These are phyloP conservation scores for Agriotes lineatus DNA, from an alignment of 2,888 invertebrate species.

Conservation along the genomic window DNA sequence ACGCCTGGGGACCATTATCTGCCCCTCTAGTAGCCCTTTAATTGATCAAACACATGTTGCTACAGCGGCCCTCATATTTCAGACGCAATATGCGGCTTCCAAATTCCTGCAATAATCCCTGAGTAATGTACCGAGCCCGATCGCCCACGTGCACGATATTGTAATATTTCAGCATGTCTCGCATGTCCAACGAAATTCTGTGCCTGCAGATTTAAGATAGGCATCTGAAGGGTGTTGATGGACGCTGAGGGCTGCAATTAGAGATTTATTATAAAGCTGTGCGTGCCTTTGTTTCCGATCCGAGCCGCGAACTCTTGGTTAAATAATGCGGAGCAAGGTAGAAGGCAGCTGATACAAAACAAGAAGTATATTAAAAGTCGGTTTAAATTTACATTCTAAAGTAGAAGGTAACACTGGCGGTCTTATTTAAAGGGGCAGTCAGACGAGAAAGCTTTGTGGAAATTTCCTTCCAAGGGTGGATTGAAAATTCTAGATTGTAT, in stretches of 20 bases:
- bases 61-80: slow-evolving; percentile 27
- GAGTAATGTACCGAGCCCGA: not conserved
- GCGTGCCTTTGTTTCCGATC: too few species aligned
- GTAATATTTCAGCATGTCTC: slow-evolving; percentile 24
- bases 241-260: not conserved
- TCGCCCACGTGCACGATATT: slow-evolving; percentile 16
- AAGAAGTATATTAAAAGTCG: slow-evolving; percentile 4
- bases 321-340: not conserved
- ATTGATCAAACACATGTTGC: slow-evolving; percentile 35
- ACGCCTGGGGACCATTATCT: slow-evolving; percentile 41
- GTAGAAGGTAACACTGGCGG: slow-evolving; percentile 5
- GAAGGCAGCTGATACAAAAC: not conserved
- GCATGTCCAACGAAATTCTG: slow-evolving; percentile 23
- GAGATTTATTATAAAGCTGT: not conserved
- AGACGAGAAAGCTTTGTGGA: not conserved
- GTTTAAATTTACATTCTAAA: slow-evolving; percentile 7
- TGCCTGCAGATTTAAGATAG: slow-evolving; percentile 16
- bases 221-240: not conserved
- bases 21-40: slow-evolving; percentile 34
- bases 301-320: too few species aligned
- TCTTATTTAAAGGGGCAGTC: slow-evolving; percentile 1
- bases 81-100: slow-evolving; percentile 14
- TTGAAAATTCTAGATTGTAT: not conserved
- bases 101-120: not conserved
- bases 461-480: not conserved